Evolutionary conservation across 1,140 invertebrate species (phyloP).

Genomic region (Eupeodes corollae): DNA sequence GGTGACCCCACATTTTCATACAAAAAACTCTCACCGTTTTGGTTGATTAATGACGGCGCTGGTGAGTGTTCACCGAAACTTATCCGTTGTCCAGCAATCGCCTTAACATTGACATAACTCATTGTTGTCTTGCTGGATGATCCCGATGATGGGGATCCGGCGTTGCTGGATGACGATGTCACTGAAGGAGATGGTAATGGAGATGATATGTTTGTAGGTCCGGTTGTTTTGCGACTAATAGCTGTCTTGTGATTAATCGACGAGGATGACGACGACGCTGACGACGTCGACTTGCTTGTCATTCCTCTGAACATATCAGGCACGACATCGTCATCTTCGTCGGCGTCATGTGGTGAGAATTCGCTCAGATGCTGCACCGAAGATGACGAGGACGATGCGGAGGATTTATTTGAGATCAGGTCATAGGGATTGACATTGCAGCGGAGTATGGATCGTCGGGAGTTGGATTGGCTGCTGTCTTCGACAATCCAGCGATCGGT

Average conservation of each 20-base stretch:
- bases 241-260: not conserved
- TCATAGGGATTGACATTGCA: constrained; percentile 79
- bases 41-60: constrained; percentile 9
- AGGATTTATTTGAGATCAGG: constrained; percentile 44
- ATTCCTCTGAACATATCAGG: too few relatives aligned
- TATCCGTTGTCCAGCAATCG: constrained; percentile 46
- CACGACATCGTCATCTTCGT: not conserved
- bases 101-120: constrained; percentile 42
- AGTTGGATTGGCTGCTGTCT: constrained; percentile 24
- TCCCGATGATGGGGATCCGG: too few relatives aligned
- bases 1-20: constrained; percentile 34
- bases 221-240: not conserved
- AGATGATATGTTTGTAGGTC: not conserved
- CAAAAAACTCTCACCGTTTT: constrained; percentile 28
- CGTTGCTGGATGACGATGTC: constrained; percentile 1
- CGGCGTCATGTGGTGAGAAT: not conserved
- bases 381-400: not conserved
- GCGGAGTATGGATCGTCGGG: constrained; percentile 60
- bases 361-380: not conserved
- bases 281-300: too few relatives aligned
- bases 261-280: too few relatives aligned
- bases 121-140: not conserved
- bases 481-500: constrained; percentile 40
- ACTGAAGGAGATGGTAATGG: constrained; percentile 8
- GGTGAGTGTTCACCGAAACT: constrained; percentile 35